These are phyloP conservation scores for Sapajus apella DNA, from an alignment of 2,113 vertebrate species.

Conservation along the genomic window DNA sequence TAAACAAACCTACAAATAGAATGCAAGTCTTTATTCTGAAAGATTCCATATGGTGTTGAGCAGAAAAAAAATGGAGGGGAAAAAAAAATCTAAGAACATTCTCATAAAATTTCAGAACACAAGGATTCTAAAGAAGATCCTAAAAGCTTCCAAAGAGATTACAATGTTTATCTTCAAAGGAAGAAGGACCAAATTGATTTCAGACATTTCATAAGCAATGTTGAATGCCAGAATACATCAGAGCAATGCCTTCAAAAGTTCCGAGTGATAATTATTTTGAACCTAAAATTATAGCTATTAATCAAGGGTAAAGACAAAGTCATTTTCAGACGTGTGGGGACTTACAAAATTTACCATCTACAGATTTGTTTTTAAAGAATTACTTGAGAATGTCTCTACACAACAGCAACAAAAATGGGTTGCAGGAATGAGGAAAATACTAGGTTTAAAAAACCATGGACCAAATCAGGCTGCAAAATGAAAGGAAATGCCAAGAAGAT, in stretches of 20 bases:
- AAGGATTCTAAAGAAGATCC: constrained; percentile 12
- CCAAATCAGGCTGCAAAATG: neutral
- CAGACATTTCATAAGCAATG: constrained; percentile 12
- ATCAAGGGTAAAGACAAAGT: constrained; percentile 10
- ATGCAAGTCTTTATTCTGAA: neutral
- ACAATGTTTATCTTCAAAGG: constrained; percentile 29
- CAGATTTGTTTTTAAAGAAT: neutral
- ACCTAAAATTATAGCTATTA: constrained; percentile 10
- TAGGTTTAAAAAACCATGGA: neutral
- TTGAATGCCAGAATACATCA: neutral
- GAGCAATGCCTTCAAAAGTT: constrained; percentile 14
- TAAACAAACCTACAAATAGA: constrained; percentile 13
- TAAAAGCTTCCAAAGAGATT: constrained; percentile 32
- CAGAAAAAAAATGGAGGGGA: neutral
- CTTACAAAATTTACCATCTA: neutral
- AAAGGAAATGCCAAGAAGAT: neutral
- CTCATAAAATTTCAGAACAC: constrained; percentile 42
- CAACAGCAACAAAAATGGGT: neutral
- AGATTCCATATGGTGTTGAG: constrained; percentile 1
- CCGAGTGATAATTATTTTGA: constrained; percentile 41
- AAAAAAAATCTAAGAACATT: neutral
- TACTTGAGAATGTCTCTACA: neutral
- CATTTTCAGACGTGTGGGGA: neutral
- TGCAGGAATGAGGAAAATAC: neutral
- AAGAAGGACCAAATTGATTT: constrained; percentile 43